A percentile compares a stretch with the other conserved stretches of the same genome.
These are phyloP conservation scores for Barypeithes pellucidus DNA, from an alignment of 2,888 invertebrate species.

Conservation along the genomic window DNA sequence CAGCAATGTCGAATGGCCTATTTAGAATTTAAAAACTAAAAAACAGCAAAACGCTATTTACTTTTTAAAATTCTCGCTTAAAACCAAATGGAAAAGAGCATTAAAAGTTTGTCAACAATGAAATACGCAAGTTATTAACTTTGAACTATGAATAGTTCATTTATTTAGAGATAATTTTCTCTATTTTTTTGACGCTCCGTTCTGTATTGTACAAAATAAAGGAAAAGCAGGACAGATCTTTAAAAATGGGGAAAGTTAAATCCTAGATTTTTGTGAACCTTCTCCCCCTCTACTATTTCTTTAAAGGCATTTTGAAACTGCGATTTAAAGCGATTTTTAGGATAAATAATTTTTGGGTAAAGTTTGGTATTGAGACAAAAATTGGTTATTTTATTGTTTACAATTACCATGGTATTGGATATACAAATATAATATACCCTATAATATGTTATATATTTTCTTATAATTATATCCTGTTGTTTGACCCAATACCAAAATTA, in stretches of 20 bases:
- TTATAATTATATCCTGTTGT: background rate
- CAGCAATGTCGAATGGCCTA: too few relatives aligned
- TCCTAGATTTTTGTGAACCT: constrained; percentile 25
- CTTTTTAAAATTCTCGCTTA: background rate
- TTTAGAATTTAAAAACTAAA: too few relatives aligned
- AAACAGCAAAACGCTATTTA: background rate
- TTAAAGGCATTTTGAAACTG: constrained; percentile 20
- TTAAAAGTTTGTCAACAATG: constrained; percentile 26
- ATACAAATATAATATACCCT: background rate
- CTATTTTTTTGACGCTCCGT: background rate
- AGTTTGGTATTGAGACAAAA: constrained; percentile 8
- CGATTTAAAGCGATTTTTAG: constrained; percentile 19
- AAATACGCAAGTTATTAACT: constrained; percentile 36
- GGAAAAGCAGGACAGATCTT: constrained; percentile 4
- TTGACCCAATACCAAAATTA: constrained; percentile 5
- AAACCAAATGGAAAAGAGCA: constrained; percentile 19
- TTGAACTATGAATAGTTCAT: constrained; percentile 11
- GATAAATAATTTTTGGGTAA: constrained; percentile 23
- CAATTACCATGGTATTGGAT: too few relatives aligned
- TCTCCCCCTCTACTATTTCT: background rate
- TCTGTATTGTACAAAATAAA: constrained; percentile 22
- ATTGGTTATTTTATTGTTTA: background rate
- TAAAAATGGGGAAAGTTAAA: constrained; percentile 3
- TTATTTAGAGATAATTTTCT: constrained; percentile 27
- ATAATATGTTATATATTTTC: background rate